Percentiles rank a stretch among this genome's conserved stretches.
phyloP scores from a whole-genome alignment of 2,113 vertebrate species.

The Antennarius striatus region DNA sequence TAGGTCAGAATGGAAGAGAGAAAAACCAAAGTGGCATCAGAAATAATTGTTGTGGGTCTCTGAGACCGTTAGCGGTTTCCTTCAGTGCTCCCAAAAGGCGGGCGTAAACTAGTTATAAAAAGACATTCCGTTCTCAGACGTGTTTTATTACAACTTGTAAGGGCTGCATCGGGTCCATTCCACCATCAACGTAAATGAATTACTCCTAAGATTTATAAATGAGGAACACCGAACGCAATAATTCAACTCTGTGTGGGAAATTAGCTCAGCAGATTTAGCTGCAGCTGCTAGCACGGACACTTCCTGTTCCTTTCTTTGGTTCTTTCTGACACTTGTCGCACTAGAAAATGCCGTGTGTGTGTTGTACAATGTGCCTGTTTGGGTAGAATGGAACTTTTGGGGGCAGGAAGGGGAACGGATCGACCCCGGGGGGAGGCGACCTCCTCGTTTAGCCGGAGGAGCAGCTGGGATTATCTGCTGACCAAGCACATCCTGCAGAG shows the following conservation, averaged over 20 bases:
- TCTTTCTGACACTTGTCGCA: conserved; percentile 55
- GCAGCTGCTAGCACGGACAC: conserved; percentile 43
- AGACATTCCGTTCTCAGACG: conserved; percentile 19
- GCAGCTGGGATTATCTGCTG: conserved; percentile 68
- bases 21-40: not conserved
- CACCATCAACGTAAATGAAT: conserved; percentile 39
- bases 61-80: conserved; percentile 29
- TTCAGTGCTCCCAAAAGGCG: conserved; percentile 24
- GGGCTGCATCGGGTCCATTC: conserved; percentile 26
- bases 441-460: conserved; percentile 63
- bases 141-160: conserved; percentile 40
- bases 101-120: conserved; percentile 25
- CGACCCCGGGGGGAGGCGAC: conserved; percentile 64
- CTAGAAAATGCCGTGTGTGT: conserved; percentile 34
- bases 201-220: conserved; percentile 45
- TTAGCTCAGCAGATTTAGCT: conserved; percentile 41
- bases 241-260: conserved; percentile 37
- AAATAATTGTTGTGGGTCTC: conserved; percentile 2
- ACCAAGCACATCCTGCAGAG: conserved; percentile 58
- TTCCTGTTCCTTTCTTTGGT: not conserved
- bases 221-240: conserved; percentile 27
- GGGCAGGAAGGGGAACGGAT: conserved; percentile 52
- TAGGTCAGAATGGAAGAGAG: not conserved
- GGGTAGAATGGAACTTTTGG: conserved; percentile 39
- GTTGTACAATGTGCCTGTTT: conserved; percentile 58